Conservation (phyloP, 2,797 vertebrate genomes). For the Benthosema pterotum region DNA sequence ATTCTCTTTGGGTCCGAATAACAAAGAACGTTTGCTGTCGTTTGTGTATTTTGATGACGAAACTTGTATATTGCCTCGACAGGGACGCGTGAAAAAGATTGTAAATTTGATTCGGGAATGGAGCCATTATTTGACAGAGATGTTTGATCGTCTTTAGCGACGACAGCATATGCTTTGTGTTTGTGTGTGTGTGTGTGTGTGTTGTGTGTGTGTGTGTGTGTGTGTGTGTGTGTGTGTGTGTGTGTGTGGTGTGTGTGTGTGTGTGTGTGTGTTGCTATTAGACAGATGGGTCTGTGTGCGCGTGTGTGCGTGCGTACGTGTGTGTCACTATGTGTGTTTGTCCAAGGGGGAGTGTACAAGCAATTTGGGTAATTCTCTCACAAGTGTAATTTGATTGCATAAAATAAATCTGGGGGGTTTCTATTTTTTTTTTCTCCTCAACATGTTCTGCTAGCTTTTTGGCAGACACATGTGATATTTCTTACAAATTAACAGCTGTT, state of each 20-base stretch:
- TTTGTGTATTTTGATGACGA: conserved; percentile 62
- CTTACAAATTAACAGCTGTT: conserved; percentile 45
- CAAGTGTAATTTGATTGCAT: conserved; percentile 54
- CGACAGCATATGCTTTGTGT: conserved; percentile 71
- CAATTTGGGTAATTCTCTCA: conserved; percentile 59
- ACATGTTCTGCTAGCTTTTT: conserved; percentile 39
- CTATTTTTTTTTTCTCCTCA: conserved; percentile 46
- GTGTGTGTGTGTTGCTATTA: conserved; percentile 73
- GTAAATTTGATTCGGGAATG: conserved; percentile 57
- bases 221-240: not conserved
- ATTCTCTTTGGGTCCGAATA: no score
- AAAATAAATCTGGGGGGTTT: conserved; percentile 52
- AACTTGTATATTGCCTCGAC: conserved; percentile 45
- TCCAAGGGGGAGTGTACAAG: conserved; percentile 38
- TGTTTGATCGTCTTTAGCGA: conserved; percentile 69
- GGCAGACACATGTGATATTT: conserved; percentile 37
- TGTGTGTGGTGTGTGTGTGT: conserved; percentile 40
- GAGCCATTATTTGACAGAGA: conserved; percentile 62
- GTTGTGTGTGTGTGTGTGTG: conserved; percentile 1
- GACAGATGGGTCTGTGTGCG: conserved; percentile 57
- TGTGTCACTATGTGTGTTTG: not conserved
- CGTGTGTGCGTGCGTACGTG: not conserved
- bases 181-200: conserved; percentile 53
- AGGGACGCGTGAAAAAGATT: conserved; percentile 53
- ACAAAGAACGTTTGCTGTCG: no score